Evolutionary conservation across 2,888 invertebrate species (phyloP), one percentile per base, ranked within the genome.

Genomic region (Polietes domitor): DNA sequence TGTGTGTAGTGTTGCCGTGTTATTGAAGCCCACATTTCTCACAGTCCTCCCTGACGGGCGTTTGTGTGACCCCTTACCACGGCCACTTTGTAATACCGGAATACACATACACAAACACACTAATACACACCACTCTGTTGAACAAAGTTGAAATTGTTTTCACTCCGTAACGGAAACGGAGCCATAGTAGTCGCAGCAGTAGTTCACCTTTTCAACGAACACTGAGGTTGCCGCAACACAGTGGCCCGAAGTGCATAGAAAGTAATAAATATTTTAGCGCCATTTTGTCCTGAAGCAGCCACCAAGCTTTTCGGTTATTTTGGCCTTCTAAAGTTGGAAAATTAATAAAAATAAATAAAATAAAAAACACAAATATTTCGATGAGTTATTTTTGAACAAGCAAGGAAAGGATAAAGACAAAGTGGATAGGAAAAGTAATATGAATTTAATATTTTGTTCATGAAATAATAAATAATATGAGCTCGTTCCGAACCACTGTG

Each of bases 141-240:
- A 68, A 58, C 41, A 63, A 47, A 77, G 71, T 71, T 77, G 77
- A 77, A 77, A 68, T 68, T 68, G 68, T 71, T 77, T 77, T 61
- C 17, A n/a, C 61, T 47, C 41, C 71, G 47, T 71, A 71, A 58
- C 21, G 77, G 70, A 71, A 70, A 58, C 41, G 58, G 28, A 43
- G 41, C 58, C 43, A 21, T 71, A 47, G 58, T 77, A 77, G 58
- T 58, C 28, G 28, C 28, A 10, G 28, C 58, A 63, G 32, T 63
- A 63, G 32, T 63, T 63, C 68, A 70, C 76, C 55, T 77, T 70
- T 77, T 58, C 37, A 37, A 9, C 43, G 58, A 43, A 26, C 24
- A 53, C 19, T 47, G 47, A 12, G 4, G 1, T 41, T 47, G 47
- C n/a, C 6, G 2, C 2, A 47, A n/a, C 4, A 55, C 55, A 55